Percentiles rank a stretch among this genome's conserved stretches.
Evolutionary conservation across 2,797 vertebrate species (phyloP).

Genomic region (Enteromius argenteus): DNA sequence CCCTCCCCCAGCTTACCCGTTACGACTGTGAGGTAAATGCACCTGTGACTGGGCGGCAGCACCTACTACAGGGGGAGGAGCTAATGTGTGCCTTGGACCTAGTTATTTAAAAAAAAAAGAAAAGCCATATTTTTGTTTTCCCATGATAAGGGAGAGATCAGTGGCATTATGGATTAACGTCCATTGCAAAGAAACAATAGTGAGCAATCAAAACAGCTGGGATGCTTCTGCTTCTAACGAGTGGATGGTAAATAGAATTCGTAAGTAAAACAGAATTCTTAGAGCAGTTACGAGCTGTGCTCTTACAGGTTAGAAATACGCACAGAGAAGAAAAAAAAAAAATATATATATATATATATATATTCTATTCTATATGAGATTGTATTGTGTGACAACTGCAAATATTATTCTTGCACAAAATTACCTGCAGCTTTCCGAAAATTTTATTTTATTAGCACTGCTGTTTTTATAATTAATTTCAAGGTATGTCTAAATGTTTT

Average conservation of each 20-base stretch:
- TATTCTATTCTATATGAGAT: conserved; percentile 45
- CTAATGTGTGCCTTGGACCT: conserved; percentile 94
- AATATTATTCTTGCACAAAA: conserved; percentile 34
- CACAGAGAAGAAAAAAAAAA: conserved; percentile 28
- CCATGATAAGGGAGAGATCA: background rate
- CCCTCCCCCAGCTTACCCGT: conserved; percentile 91
- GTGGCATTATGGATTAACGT: conserved; percentile 23
- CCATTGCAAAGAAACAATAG: background rate
- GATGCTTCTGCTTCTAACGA: conserved; percentile 16
- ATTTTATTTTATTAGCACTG: conserved; percentile 36
- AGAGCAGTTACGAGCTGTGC: conserved; percentile 20
- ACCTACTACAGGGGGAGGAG: conserved; percentile 94
- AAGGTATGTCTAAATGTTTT: conserved; percentile 34
- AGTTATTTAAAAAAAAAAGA: conserved; percentile 83
- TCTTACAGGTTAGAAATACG: conserved; percentile 32
- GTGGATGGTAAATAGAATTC: background rate
- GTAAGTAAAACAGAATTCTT: background rate
- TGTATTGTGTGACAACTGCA: conserved; percentile 43
- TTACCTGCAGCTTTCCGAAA: conserved; percentile 50
- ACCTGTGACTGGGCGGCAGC: conserved; percentile 90
- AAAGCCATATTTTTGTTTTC: conserved; percentile 55
- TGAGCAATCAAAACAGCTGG: conserved; percentile 5
- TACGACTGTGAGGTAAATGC: conserved; percentile 97
- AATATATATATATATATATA: conserved; percentile 13
- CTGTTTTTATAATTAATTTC: conserved; percentile 43